A percentile compares a stretch with the other conserved stretches of the same genome.
Conservation (phyloP, 1,140 invertebrate species). For the Amphibalanus amphitrite region DNA sequence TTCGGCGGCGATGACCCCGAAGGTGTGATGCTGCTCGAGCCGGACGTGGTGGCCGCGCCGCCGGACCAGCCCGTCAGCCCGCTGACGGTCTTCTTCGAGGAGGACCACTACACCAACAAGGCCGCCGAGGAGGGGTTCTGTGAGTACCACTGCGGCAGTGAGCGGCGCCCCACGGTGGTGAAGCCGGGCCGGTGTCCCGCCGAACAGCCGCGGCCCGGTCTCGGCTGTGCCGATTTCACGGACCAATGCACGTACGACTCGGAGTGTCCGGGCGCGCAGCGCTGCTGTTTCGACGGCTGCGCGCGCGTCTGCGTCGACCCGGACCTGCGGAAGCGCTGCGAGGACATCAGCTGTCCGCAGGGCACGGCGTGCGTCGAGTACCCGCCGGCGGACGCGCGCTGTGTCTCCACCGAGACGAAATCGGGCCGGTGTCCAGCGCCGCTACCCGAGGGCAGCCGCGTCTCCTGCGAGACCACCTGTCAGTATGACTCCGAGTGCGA, state of each 20-base stretch:
- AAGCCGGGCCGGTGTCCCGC: neutral
- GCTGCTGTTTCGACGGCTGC: neutral
- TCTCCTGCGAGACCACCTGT: neutral
- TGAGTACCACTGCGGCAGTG: neutral
- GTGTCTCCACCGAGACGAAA: neutral
- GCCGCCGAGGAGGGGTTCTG: neutral
- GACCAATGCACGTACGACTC: neutral
- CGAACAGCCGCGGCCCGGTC: neutral
- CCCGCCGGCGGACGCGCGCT: neutral
- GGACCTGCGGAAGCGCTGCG: neutral
- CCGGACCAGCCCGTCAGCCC: too few relatives aligned
- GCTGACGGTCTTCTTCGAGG: neutral
- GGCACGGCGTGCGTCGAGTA: neutral
- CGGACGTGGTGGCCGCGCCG: too few relatives aligned
- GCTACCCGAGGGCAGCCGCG: neutral
- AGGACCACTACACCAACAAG: constrained; percentile 2
- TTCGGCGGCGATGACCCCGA: too few relatives aligned
- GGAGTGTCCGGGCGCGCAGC: neutral
- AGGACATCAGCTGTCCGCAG: neutral
- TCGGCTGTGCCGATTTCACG: neutral
- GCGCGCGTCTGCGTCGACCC: constrained; percentile 1
- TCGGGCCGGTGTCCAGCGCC: neutral
- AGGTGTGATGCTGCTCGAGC: too few relatives aligned
- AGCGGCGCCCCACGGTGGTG: neutral
- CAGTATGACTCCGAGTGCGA: neutral